phyloP scores from a whole-genome alignment of 2,888 invertebrate genomes.

The Drosophila anomelani region DNA sequence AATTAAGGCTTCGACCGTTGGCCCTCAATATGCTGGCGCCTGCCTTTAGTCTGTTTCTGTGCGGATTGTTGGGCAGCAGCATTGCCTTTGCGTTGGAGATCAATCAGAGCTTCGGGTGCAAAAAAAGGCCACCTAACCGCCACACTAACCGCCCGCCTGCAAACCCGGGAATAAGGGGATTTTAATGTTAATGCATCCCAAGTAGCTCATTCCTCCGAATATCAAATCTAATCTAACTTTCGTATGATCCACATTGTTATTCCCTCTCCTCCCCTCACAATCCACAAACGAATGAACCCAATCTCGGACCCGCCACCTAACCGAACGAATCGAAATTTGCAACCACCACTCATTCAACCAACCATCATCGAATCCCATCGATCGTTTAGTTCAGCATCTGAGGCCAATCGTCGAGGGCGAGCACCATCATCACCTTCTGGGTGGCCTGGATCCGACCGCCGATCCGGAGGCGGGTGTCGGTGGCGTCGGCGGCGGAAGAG shows the following conservation, averaged over 20 bases:
- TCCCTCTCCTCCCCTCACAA: constrained; percentile 36
- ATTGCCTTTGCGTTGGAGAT: constrained; percentile 55
- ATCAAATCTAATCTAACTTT: constrained; percentile 42
- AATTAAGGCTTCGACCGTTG: constrained; percentile 27
- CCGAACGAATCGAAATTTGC: constrained; percentile 49
- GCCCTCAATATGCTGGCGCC: constrained; percentile 41
- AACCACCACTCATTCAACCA: constrained; percentile 25
- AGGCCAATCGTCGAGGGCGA: constrained; percentile 82
- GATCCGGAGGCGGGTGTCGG: constrained; percentile 54
- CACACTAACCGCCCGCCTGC: constrained; percentile 64
- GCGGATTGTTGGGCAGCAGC: constrained; percentile 50
- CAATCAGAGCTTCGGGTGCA: constrained; percentile 16
- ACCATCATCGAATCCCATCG: constrained; percentile 27
- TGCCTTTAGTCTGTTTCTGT: constrained; percentile 50
- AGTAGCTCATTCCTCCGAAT: constrained; percentile 45
- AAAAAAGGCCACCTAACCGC: constrained; percentile 20
- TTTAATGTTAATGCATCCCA: constrained; percentile 47
- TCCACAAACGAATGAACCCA: constrained; percentile 44
- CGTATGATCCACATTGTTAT: constrained; percentile 58
- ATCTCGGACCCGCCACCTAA: constrained; percentile 46
- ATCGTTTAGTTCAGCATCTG: constrained; percentile 71
- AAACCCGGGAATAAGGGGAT: not conserved
- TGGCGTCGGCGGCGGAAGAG: constrained; percentile 80
- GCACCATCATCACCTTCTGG: constrained; percentile 74
- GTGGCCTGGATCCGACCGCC: constrained; percentile 47